Evolutionary conservation across 2,888 invertebrate genomes (phyloP).

Genomic region (Aleiodes alternator): DNA sequence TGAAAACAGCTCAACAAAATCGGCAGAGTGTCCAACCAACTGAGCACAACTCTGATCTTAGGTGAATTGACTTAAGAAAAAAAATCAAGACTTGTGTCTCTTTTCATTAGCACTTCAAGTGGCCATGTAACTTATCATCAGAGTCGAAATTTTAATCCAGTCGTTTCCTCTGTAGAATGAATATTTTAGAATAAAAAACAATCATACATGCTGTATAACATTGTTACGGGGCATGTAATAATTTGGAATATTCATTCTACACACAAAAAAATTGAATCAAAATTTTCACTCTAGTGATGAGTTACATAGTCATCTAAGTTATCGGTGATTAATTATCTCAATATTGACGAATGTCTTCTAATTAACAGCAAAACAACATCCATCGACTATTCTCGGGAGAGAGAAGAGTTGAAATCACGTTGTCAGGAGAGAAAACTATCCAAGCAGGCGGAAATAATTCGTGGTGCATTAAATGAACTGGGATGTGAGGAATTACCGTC

Average conservation of each 20-base stretch:
- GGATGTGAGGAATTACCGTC: constrained; percentile 92
- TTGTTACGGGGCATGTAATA: no score
- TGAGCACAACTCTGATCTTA: constrained; percentile 69
- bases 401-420: constrained; percentile 86
- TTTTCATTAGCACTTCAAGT: not conserved
- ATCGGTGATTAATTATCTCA: not conserved
- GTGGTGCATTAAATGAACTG: constrained; percentile 88
- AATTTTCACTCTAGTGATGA: no score
- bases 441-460: constrained; percentile 89
- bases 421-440: constrained; percentile 90
- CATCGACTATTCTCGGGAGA: constrained; percentile 72
- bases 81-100: not conserved
- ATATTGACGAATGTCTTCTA: constrained; percentile 10
- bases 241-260: no score
- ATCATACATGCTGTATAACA: no score
- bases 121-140: no score
- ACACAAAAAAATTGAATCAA: no score
- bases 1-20: constrained; percentile 86
- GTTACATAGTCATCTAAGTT: no score
- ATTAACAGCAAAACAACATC: constrained; percentile 60
- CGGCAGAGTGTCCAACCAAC: constrained; percentile 61
- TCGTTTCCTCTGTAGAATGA: no score
- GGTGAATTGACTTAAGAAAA: constrained; percentile 54
- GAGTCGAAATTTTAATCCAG: no score
- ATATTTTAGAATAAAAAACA: no score